Evolutionary conservation across 2,888 invertebrate genomes (phyloP), one percentile per base, ranked within the genome.

Genomic region (Oxyscelio sp.): DNA sequence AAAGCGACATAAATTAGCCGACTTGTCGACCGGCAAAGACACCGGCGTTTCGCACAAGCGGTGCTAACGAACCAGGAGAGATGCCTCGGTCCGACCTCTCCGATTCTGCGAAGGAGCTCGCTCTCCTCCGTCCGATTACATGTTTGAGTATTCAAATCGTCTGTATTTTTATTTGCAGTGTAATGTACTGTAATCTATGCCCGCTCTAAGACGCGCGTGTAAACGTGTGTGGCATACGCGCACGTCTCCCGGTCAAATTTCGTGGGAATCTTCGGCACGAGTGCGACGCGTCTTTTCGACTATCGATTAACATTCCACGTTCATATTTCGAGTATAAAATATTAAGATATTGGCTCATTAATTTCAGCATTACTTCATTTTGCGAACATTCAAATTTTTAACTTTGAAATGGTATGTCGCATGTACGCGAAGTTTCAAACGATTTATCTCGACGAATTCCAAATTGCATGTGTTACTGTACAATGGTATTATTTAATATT

Each of bases 121-220:
- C 50, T 21, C 40, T 24, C 4, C 56, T 15, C 11, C 73, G 50
- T n/a, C n/a, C 58, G 66, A 74, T 68, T 77, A 65, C 65, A 66
- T 82, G 34, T 75, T 77, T 77, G 77, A 34, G 65, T 82, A 77
- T 82, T 82, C 75, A 77, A 82, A 82, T 71, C 63, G 50, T 17
- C 48, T 4, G 70, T 54, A 74, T 68, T 74, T 66, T 68, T 34
- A 61, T 81, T 81, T 81, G 74, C 68, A 74, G 59, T 58, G 66
- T 34, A 45, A 65, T 74, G 68, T 65, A 50, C 59, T 17, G 54
- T 65, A 58, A 81, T 59, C 81, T 59, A 56, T 68, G 73, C 50
- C 58, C 71, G 59, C 13, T 31, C 59, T 50, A 34, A 40, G 61
- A 54, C 59, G 65, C 34, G 34, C 50, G 50, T 50, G 50, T 21